Evolutionary conservation across 2,797 vertebrate species (phyloP).

Genomic region (Tapirus indicus): DNA sequence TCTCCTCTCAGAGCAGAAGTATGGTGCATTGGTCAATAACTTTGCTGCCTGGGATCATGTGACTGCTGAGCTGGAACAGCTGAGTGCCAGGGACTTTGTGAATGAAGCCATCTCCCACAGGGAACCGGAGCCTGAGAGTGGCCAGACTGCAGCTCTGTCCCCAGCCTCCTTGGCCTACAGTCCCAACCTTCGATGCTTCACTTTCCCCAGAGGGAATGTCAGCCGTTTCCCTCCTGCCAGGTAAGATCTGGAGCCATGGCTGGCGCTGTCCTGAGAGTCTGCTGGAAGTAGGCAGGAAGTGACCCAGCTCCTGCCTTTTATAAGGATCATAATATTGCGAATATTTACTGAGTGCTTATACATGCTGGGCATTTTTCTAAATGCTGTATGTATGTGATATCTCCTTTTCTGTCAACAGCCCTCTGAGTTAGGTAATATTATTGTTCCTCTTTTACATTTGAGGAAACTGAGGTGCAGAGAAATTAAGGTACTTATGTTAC

Average conservation of each 20-base stretch:
- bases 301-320: background rate
- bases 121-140: background rate
- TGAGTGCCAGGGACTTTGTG: slow-evolving; percentile 92
- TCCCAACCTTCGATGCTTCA: slow-evolving; percentile 93
- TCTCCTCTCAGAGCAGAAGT: slow-evolving; percentile 95
- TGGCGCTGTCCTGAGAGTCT: background rate
- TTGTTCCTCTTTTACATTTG: slow-evolving; percentile 46
- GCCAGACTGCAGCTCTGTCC: background rate
- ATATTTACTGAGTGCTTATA: slow-evolving; percentile 42
- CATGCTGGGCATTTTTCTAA: background rate
- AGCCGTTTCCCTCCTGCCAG: slow-evolving; percentile 93
- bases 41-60: slow-evolving; percentile 84
- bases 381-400: background rate
- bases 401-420: slow-evolving; percentile 8
- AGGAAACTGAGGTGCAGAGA: slow-evolving; percentile 34
- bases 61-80: slow-evolving; percentile 85
- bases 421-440: background rate
- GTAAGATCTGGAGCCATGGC: slow-evolving; percentile 85
- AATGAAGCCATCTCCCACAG: slow-evolving; percentile 60
- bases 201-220: slow-evolving; percentile 94
- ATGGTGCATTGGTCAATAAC: slow-evolving; percentile 95
- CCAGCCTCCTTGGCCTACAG: slow-evolving; percentile 65
- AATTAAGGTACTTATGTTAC: background rate
- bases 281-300: background rate
- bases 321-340: background rate